A percentile compares a stretch with the other conserved stretches of the same genome.
Evolutionary conservation across 1,140 invertebrate genomes (phyloP).

Genomic region (Macrobrachium nipponense): DNA sequence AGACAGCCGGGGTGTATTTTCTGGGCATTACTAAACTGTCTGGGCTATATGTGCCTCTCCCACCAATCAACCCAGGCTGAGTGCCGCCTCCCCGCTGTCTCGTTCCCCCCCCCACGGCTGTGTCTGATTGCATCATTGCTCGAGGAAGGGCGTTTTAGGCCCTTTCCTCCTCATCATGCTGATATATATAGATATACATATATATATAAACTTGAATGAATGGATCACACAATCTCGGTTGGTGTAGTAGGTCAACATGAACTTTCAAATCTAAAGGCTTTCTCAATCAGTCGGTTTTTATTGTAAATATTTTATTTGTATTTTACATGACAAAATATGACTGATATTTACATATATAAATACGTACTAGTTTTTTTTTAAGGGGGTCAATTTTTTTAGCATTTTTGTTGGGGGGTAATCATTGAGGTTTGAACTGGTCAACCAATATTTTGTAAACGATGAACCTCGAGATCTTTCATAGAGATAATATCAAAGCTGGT

Average conservation of each 20-base stretch:
- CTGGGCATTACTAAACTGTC: neutral
- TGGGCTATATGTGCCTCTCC: slow-evolving; percentile 26
- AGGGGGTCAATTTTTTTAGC: slow-evolving; percentile 35
- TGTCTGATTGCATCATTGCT: too few relatives aligned
- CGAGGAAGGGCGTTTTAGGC: neutral
- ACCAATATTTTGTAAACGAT: too few relatives aligned
- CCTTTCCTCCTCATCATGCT: slow-evolving; percentile 31
- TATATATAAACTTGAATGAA: too few relatives aligned
- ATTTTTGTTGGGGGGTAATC: too few relatives aligned
- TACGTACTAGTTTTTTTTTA: neutral
- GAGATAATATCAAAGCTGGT: too few relatives aligned
- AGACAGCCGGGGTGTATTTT: slow-evolving; percentile 6
- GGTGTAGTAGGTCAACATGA: too few relatives aligned
- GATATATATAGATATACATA: neutral
- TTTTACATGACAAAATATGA: slow-evolving; percentile 5
- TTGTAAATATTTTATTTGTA: slow-evolving; percentile 39
- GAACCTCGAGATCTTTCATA: too few relatives aligned
- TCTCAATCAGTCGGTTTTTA: slow-evolving; percentile 12
- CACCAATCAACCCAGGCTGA: slow-evolving; percentile 23
- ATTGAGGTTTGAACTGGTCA: too few relatives aligned
- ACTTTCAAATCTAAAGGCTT: too few relatives aligned
- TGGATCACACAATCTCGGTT: too few relatives aligned
- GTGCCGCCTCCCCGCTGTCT: slow-evolving; percentile 28
- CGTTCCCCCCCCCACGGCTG: slow-evolving; percentile 8
- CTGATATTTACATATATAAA: slow-evolving; percentile 19